These are phyloP conservation scores for Pelochelys cantorii DNA, from an alignment of 2,797 vertebrate genomes.

Conservation along the genomic window DNA sequence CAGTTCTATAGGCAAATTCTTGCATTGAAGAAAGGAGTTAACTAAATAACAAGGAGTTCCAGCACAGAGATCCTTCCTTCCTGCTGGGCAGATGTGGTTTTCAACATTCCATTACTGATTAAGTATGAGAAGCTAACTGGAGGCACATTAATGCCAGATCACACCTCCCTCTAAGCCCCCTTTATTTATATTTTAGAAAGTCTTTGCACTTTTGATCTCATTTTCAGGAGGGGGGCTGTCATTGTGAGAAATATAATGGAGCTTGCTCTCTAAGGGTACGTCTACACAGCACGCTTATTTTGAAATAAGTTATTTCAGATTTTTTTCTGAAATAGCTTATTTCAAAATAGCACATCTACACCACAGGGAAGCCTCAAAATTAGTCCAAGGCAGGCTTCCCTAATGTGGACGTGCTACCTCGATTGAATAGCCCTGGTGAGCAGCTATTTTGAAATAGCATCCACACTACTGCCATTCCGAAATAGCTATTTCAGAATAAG, in stretches of 20 bases:
- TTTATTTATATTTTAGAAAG: background rate
- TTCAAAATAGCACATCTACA: too few relatives aligned
- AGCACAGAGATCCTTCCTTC: background rate
- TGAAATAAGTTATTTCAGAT: too few relatives aligned
- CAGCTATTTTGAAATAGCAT: too few relatives aligned
- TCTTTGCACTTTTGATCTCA: background rate
- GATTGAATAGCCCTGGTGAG: too few relatives aligned
- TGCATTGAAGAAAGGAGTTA: background rate
- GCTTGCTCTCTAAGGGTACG: background rate
- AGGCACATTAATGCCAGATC: background rate
- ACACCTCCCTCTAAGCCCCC: background rate
- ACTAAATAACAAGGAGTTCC: slow-evolving; percentile 13
- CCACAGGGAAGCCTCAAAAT: too few relatives aligned
- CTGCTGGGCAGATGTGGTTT: background rate
- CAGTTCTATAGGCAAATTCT: background rate
- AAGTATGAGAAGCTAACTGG: slow-evolving; percentile 4
- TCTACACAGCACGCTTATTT: background rate
- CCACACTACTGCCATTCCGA: too few relatives aligned
- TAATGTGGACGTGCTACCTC: too few relatives aligned
- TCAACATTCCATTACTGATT: background rate
- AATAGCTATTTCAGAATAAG: too few relatives aligned
- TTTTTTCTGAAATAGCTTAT: too few relatives aligned
- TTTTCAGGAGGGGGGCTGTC: background rate
- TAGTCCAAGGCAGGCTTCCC: too few relatives aligned
- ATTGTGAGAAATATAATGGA: background rate